Base-by-base conservation (phyloP, 2,797 vertebrate genomes). In the Siniperca obscura region DNA sequence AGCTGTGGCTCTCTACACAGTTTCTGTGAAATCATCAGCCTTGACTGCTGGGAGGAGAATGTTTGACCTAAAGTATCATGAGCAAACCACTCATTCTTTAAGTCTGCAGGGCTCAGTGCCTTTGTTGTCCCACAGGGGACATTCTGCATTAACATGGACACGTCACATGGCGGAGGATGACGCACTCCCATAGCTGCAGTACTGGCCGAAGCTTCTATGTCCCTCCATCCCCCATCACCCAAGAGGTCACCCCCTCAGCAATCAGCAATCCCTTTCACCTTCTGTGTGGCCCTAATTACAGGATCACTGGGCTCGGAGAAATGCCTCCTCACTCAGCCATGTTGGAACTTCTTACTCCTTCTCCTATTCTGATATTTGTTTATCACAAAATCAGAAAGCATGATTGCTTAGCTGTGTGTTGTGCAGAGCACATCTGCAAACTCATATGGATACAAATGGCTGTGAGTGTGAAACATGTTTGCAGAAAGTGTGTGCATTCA, bases 181-280 rank as follows among this genome's bases (percentile, higher is more conserved):
- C 91, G 90, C 85, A 90, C 69, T 78, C 62, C 68, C 53, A 52
- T 78, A 22, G 83, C 73, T 69, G 68, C 46, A 59, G 78, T 70
- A 57, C 82, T 80, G 81, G 78, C 80, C 36, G 44, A 77, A 74
- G 59, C 53, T 65, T 66, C 67, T 16, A 14, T 72, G 74, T 78
- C 70, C 61, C 62, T 80, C 66, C 75, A 59, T 60, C 80, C 76
- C 71, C 62, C 79, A 34, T 64, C 74, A 25, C 50, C 69, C 55
- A 2, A 66, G 74, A 87, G 79, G 80, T 86, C 70, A 73, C 55
- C 80, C 81, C 83, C 56, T 70, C n/a, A 80, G 84, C 82, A 74
- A 76, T 87, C 79, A 83, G 71, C 70, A 78, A 84, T 90, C 83
- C 74, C 78, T 92, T 94, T 92, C 90, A 93, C 92, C 90, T 87